Evolutionary conservation across 1,140 invertebrate species (phyloP), one percentile per base, ranked within the genome.

Genomic region (Orchesella cincta): DNA sequence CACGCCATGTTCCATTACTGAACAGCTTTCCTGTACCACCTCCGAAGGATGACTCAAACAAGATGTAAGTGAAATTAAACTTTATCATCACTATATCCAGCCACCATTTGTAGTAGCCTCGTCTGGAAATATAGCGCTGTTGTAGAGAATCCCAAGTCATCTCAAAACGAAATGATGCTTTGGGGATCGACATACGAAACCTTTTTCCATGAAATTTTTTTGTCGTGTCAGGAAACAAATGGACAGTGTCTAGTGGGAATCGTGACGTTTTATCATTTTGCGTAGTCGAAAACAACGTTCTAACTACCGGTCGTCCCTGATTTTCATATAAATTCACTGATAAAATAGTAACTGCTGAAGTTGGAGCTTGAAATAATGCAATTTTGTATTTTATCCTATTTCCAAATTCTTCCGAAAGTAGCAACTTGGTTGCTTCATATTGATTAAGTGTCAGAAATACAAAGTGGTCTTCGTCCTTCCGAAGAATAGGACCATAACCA

Each of bases 321-420:
- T 57, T 57, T 14, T 12, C 52, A 33, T 46, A 46, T 18, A 34
- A 31, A 34, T 36, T 23, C 23, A 18, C 34, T 12, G 5, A 28
- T 26, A 64, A 26, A 64, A 5, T 31, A 14, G n/a, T n/a, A n/a
- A n/a, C n/a, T n/a, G n/a, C n/a, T n/a, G n/a, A n/a, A n/a, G n/a
- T n/a, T n/a, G n/a, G n/a, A n/a, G n/a, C n/a, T 46, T 46, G 39
- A 8, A 46, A 46, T 8, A 46, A 18, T 5, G 39, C 39, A 46
- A 71, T 33, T 71, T 71, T 71, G 23, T 71, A 34, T 71, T 71
- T 71, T 3, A 71, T 33, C 31, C 31, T 71, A 8, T 5, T 12
- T 12, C 67, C 16, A 36, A 71, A 71, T 18, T 28, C 67, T 8
- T 18, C 16, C 16, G 67, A 71, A 18, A 16, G 16, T 2, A 71